Evolutionary conservation across 2,113 vertebrate species (phyloP).

Genomic region (Zootoca vivipara): DNA sequence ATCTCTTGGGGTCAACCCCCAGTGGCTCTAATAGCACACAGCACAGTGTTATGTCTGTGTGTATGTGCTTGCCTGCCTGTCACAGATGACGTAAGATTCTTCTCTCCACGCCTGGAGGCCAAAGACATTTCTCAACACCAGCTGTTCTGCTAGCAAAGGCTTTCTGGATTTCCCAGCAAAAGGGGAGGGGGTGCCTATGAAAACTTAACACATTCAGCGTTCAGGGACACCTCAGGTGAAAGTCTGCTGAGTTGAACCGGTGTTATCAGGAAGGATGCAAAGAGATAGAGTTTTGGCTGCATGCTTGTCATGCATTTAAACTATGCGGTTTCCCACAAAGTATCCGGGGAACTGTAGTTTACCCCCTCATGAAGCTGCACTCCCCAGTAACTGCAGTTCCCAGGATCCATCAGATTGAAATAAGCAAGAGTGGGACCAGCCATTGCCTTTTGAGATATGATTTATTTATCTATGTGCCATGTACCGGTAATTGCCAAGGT

Average conservation of each 20-base stretch:
- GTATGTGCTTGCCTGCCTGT: not conserved
- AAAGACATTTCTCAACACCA: not conserved
- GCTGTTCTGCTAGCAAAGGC: not conserved
- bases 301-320: no score
- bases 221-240: constrained; percentile 47
- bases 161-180: not conserved
- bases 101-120: not conserved
- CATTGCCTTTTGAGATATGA: no score
- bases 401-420: not conserved
- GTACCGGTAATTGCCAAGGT: no score
- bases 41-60: not conserved
- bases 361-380: no score
- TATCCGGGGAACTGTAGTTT: no score
- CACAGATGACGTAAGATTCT: not conserved
- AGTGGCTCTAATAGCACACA: not conserved
- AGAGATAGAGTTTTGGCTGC: not conserved
- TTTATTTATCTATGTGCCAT: no score
- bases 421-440: no score
- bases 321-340: no score
- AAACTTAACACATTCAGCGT: constrained; percentile 20
- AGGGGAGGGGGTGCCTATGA: not conserved
- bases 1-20: not conserved
- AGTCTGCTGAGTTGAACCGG: no score
- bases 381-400: no score
- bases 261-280: no score